Conservation (phyloP, 2,888 invertebrate genomes). For the Rhagium mordax region DNA sequence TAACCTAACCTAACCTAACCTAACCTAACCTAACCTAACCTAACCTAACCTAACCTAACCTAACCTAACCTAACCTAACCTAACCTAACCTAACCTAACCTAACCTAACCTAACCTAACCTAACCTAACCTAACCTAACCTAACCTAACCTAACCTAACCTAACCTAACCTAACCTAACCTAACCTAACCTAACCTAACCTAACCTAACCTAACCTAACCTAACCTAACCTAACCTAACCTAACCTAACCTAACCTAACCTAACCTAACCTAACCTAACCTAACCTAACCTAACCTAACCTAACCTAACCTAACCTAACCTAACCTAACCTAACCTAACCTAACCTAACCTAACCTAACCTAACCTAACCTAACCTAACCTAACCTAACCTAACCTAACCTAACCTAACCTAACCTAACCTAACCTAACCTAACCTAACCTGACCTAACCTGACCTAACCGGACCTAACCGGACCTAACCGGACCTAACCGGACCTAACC, state of each 20-base stretch:
- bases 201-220: conserved; percentile 13
- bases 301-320: no score
- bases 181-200: conserved; percentile 16
- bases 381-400: no score
- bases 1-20: conserved; percentile 37
- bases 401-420: no score
- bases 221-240: conserved; percentile 13
- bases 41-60: conserved; percentile 44
- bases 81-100: background rate
- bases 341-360: no score
- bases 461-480: no score
- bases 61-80: conserved; percentile 35
- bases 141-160: conserved; percentile 7
- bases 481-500: no score
- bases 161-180: conserved; percentile 14
- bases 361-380: no score
- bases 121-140: conserved; percentile 14
- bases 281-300: background rate
- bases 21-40: conserved; percentile 41
- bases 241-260: background rate
- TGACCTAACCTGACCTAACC: conserved; percentile 14
- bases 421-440: no score
- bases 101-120: conserved; percentile 1
- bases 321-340: no score
- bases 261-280: background rate